Evolutionary conservation across 2,888 invertebrate genomes (phyloP), one percentile per base, ranked within the genome.

Genomic region (Dexiosoma caninum): DNA sequence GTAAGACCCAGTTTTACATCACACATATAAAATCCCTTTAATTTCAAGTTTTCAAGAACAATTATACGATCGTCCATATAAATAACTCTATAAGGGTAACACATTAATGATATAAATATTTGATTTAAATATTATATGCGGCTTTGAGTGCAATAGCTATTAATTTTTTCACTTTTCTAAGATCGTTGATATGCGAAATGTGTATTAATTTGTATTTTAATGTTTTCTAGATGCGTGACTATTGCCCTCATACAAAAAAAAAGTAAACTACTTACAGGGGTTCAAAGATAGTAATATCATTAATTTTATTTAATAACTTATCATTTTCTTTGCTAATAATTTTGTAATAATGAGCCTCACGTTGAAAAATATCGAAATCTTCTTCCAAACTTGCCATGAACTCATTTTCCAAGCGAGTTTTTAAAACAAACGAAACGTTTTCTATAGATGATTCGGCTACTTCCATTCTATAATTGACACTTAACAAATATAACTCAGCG

Each of bases 1-100:
- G 92, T 91, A 8, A 92, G 87, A 21, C 92, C 92, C 40, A 86
- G 79, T 76, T 90, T 90, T 44, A 92, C 89, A 83, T 91, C 89
- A 1, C 90, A 88, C 88, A 92, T 91, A 30, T 87, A 86, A 84
- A 90, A 93, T 4, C 92, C 92, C 37, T 88, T 84, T 5, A 88
- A 86, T n/a, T 90, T 89, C 40, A 93, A 87, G 86, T 93, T 92
- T 82, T 93, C 92, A 69, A 92, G 84, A 2, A 92, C 86, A 60
- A 87, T 85, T 3, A 85, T 74, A 12, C 84, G 83, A 9, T 85
- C 84, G 77, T 86, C 86, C 14, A 85, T 83, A 78, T 85, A 86
- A 60, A 87, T 77, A 10, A 84, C 82, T 79, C 86, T 86, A 60
- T 51, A 70, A 71, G 16, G 14, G 42, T 5, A 51, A 60, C 6